Evolutionary conservation across 2,113 vertebrate species (phyloP).

Genomic region (Ammodytes dubius): DNA sequence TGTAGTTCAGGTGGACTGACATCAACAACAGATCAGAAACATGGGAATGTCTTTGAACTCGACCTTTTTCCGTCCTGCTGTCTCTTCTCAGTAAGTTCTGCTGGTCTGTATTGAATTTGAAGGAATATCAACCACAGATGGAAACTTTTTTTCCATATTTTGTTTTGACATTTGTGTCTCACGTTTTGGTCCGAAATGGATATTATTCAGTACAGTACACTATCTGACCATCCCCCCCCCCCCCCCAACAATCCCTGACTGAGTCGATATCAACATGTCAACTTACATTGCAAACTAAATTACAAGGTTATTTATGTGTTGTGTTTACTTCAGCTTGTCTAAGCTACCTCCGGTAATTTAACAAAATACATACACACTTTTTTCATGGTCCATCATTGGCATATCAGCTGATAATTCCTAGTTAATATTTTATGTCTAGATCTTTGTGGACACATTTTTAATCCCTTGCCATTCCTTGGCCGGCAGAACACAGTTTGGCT

Average conservation of each 20-base stretch:
- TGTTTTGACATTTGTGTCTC: constrained; percentile 28
- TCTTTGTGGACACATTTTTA: constrained; percentile 7
- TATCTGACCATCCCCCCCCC: not conserved
- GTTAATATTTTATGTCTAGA: not conserved
- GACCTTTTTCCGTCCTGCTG: constrained; percentile 36
- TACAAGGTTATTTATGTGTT: not conserved
- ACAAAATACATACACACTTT: not conserved
- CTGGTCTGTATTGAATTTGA: constrained; percentile 46
- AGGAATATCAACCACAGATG: constrained; percentile 51
- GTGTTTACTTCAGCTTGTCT: constrained; percentile 2
- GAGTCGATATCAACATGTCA: too few species aligned
- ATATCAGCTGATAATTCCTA: not conserved
- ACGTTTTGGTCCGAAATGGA: constrained; percentile 11
- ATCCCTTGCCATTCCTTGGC: constrained; percentile 2
- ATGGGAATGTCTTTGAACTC: constrained; percentile 66
- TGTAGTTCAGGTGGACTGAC: constrained; percentile 67
- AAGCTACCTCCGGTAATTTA: constrained; percentile 16
- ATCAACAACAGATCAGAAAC: constrained; percentile 58
- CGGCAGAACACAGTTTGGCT: constrained; percentile 18
- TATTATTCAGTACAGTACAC: not conserved
- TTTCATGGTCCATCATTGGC: constrained; percentile 1
- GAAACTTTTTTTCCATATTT: constrained; percentile 15
- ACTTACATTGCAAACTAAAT: not conserved
- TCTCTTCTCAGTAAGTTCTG: constrained; percentile 21
- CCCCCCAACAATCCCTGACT: not conserved